Base-by-base conservation (phyloP, 2,113 vertebrate genomes). In the Nansenia antarctica region DNA sequence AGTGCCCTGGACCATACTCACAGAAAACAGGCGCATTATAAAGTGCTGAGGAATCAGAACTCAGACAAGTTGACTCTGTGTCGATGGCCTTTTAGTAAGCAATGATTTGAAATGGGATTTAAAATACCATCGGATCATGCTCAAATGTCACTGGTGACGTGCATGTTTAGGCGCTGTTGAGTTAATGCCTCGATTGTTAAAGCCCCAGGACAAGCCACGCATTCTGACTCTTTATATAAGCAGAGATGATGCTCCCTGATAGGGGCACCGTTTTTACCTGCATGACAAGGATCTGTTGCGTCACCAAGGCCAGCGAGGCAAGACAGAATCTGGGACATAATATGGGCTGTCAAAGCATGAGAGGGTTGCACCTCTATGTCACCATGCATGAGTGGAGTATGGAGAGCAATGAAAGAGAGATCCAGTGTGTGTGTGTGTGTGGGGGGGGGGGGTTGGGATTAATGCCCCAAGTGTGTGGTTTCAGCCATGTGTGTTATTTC, bases 401-500 rank as follows among this genome's bases (percentile, higher is more conserved):
- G 45, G 45, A 49, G 45, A 20, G 45, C 7, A n/a, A 20, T 49
- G 45, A 22, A 49, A 49, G 45, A 49, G 45, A 8, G 0, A 20
- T 49, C 45, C n/a, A 20, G 20, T 53, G 20, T 53, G 49, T 53
- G 49, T 2, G 14, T n/a, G 14, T n/a, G n/a, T 52, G 47, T n/a
- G n/a, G 12, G 2, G 0, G 14, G 15, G 57, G 29, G 27, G 29
- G 5, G 11, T 14, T 32, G 29, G 27, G 55, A 29, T 58, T 12
- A 6, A 3, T 58, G 55, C 53, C 12, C 26, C 53, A 29, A 8
- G 12, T 24, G 22, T 14, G 5, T 30, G 29, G 14, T 58, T 30
- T 30, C 54, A 8, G 12, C 29, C 54, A 57, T 57, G 54, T 58
- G 54, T 58, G 54, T 35, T 59, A 68, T 69, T 65, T 62, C 60